Base-by-base conservation (phyloP, 2,113 vertebrate genomes). In the Ranitomeya variabilis region DNA sequence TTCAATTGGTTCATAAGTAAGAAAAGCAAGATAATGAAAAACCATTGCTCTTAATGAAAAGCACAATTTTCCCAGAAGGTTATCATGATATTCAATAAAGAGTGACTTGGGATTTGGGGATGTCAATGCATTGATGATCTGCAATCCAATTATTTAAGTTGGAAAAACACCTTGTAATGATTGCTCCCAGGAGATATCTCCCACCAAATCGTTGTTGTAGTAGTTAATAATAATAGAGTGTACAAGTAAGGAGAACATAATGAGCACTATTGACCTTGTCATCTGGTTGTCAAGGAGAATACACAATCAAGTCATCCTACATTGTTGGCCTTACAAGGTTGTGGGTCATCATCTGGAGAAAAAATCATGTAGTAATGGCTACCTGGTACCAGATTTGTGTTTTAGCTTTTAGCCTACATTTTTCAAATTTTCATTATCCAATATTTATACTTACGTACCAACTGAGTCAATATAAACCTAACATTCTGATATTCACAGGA, bases 161-260 rank as follows among this genome's bases (percentile, higher is more conserved):
- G 55, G n/a, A 10, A 80, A 80, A 80, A 31, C 23, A 60, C 79
- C 60, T 80, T 80, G 23, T 80, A 80, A 37, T 60, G 79, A 80
- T 80, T 60, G 16, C 23, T 80, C 79, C 79, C 55, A 31, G 5
- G 79, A 80, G 79, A 80, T 31, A n/a, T 13, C 55, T 80, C 26
- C 55, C 23, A 80, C 23, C 18, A 80, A 80, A 80, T 80, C 23
- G 55, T 18, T 80, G 79, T 80, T 57, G 60, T 31, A 31, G 54
- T 60, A 15, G 54, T 80, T 54, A 45, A 54, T 31, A 45, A 54
- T 31, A 80, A 80, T 80, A 60, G 79, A 26, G 11, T 31, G 2
- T 60, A 60, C 23, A 57, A 80, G 78, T 59, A 80, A 57, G 78
- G 8, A 60, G n/a, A 4, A 80, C 14, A 59, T 80, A 80, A 80